Conservation (phyloP, 2,888 invertebrate species). For the Octodonta nipae region DNA sequence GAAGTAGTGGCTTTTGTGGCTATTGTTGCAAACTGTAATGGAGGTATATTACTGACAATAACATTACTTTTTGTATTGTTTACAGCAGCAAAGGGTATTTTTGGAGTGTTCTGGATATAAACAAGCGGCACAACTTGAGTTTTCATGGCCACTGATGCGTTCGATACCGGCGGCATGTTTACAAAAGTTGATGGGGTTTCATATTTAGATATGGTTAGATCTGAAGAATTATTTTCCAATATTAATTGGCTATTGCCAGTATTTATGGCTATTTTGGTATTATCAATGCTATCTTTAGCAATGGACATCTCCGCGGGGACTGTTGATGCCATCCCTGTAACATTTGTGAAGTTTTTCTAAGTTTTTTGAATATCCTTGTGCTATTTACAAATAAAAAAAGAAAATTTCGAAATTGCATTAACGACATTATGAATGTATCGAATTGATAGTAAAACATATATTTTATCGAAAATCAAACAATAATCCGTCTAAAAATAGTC, state of each 20-base stretch:
- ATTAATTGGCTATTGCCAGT: slow-evolving; percentile 16
- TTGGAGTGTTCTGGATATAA: slow-evolving; percentile 43
- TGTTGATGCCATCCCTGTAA: neutral
- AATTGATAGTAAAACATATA: too few relatives aligned
- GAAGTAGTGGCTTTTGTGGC: slow-evolving; percentile 17
- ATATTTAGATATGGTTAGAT: slow-evolving; percentile 20
- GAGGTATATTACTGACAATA: slow-evolving; percentile 15
- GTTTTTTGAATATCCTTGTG: too few relatives aligned
- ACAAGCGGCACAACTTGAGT: slow-evolving; percentile 43
- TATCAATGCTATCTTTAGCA: neutral
- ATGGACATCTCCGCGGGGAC: neutral
- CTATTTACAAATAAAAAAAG: too few relatives aligned
- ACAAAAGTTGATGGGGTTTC: slow-evolving; percentile 13
- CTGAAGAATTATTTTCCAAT: slow-evolving; percentile 20
- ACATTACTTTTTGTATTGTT: slow-evolving; percentile 13
- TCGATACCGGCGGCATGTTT: slow-evolving; percentile 12
- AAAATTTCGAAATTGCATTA: too few relatives aligned
- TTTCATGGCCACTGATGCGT: slow-evolving; percentile 22
- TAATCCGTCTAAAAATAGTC: too few relatives aligned
- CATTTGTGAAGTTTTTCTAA: too few relatives aligned
- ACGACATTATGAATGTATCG: too few relatives aligned
- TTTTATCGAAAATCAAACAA: too few relatives aligned
- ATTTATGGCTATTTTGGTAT: slow-evolving; percentile 15
- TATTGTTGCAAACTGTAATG: slow-evolving; percentile 22
- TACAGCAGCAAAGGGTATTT: slow-evolving; percentile 15